These are phyloP conservation scores for Poecile atricapillus DNA, from an alignment of 2,113 vertebrate species.

Conservation along the genomic window DNA sequence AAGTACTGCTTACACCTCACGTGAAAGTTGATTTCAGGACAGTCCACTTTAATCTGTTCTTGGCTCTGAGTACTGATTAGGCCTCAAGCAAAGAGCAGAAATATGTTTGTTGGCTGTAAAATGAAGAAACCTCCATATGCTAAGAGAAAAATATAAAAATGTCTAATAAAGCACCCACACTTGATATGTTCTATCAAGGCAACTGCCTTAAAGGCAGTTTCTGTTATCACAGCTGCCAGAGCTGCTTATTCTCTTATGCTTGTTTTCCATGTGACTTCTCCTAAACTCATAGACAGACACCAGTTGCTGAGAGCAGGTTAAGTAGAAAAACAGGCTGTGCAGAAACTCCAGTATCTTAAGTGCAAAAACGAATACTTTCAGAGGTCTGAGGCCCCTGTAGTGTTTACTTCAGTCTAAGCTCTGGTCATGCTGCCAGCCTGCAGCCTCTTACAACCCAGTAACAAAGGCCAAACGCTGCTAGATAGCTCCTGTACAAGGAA, in stretches of 20 bases:
- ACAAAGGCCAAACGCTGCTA: not conserved
- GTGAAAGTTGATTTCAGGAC: slow-evolving; percentile 11
- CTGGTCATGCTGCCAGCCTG: too few species aligned
- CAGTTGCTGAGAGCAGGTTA: not conserved
- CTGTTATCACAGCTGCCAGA: not conserved
- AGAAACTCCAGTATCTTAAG: not conserved
- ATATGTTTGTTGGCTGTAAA: not conserved
- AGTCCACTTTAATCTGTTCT: not conserved
- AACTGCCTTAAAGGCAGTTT: not conserved
- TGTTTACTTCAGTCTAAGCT: not conserved
- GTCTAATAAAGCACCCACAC: not conserved
- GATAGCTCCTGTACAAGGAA: not conserved
- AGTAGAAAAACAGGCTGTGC: not conserved
- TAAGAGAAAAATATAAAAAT: not conserved
- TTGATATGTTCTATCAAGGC: not conserved
- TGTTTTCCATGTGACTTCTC: not conserved
- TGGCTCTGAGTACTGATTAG: not conserved
- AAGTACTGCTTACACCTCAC: not conserved
- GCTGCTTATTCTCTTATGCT: not conserved
- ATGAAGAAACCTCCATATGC: not conserved
- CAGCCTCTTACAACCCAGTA: not conserved
- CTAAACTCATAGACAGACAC: not conserved
- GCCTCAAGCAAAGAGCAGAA: not conserved
- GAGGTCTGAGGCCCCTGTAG: accelerated
- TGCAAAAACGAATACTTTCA: not conserved